phyloP scores from a whole-genome alignment of 2,113 vertebrate genomes.

The Lophochroa leadbeateri region DNA sequence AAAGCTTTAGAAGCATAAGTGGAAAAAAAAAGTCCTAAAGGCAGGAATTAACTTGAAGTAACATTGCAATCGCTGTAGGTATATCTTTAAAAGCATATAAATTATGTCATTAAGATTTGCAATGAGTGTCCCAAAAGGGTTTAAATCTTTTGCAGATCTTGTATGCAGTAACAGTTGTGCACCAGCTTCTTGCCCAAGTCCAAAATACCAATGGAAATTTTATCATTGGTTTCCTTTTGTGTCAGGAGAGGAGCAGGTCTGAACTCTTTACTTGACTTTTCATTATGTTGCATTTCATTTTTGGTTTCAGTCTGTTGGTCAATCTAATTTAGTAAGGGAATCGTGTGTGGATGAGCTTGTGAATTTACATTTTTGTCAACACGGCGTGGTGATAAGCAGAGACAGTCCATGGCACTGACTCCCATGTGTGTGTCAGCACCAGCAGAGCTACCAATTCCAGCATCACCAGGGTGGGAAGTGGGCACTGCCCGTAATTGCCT shows the following conservation, averaged over 20 bases:
- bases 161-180: accelerated
- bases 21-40: neutral
- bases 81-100: accelerated
- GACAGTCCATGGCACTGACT: accelerated
- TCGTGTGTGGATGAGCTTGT: neutral
- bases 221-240: neutral
- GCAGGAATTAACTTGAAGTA: neutral
- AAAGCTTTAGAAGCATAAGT: neutral
- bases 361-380: neutral
- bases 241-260: neutral
- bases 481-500: neutral
- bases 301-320: neutral
- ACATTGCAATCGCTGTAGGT: neutral
- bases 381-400: accelerated
- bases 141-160: neutral
- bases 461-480: neutral
- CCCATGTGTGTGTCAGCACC: accelerated
- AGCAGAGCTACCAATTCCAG: neutral
- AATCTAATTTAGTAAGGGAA: neutral
- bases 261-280: neutral
- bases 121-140: neutral
- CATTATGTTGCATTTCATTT: neutral
- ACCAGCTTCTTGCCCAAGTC: neutral
- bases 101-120: neutral
- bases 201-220: accelerated